Evolutionary conservation across 2,797 vertebrate species (phyloP).

Genomic region (Lophura swinhoii): DNA sequence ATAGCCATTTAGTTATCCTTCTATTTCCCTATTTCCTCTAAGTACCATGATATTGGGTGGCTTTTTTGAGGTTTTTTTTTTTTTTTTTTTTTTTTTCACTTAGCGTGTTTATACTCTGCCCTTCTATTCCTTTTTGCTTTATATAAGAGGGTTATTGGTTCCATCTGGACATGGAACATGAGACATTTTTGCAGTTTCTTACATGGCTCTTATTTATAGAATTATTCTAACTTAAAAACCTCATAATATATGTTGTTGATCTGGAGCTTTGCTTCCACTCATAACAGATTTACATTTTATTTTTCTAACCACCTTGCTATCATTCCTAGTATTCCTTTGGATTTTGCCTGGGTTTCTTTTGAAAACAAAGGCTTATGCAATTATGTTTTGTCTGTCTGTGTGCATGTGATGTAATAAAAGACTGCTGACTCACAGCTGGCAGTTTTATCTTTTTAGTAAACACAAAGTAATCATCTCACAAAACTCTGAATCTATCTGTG

Average conservation of each 20-base stretch:
- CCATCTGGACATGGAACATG: neutral
- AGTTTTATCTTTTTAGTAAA: neutral
- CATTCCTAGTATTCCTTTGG: neutral
- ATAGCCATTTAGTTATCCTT: neutral
- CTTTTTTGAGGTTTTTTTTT: neutral
- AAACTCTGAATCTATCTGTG: neutral
- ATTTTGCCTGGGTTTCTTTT: neutral
- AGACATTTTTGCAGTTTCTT: neutral
- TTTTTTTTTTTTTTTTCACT: neutral
- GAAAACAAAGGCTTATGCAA: neutral
- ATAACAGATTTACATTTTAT: neutral
- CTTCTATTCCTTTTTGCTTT: neutral
- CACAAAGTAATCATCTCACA: neutral
- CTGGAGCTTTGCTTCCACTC: neutral
- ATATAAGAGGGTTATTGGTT: neutral
- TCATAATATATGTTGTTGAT: neutral
- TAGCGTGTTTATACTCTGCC: neutral
- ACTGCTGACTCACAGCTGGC: neutral
- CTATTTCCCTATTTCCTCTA: neutral
- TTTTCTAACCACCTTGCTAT: neutral
- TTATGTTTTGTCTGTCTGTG: neutral
- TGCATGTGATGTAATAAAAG: neutral
- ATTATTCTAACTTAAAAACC: neutral
- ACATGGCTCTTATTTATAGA: neutral
- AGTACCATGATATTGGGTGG: neutral